Evolutionary conservation across 2,113 vertebrate genomes (phyloP), one percentile per base, ranked within the genome.

Genomic region (Oxyura jamaicensis): DNA sequence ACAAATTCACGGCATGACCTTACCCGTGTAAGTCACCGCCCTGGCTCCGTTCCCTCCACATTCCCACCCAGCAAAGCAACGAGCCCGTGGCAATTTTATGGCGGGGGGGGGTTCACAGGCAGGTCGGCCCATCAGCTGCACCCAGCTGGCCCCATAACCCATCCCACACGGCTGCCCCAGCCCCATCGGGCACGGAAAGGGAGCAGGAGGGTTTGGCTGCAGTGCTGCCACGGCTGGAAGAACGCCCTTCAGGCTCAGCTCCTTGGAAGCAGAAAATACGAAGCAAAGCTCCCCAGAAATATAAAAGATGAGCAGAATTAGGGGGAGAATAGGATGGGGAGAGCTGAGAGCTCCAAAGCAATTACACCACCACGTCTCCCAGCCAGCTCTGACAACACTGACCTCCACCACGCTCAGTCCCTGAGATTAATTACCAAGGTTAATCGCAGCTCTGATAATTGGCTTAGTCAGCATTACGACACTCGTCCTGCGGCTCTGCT

Each of bases 111-210:
- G 8, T 53, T 52, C 23, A 53, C 68, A 83, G 86, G 62, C 0
- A 4, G 67, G 22, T 8, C 1, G 11, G 8, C 35, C 46, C 21
- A 0, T 31, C 11, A 1, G 62, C 84, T 72, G 83, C 1, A 0
- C 7, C 0, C 86, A 93, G 83, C 83, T 85, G 88, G 58, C 13
- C 58, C 68, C 1, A 1, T 4, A 7, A 8, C 17, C 52, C 21
- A 2, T 8, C 76, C 31, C 76, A 4, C 5, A 3, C 1, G 4
- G 28, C 53, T 5, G 1, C 26, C 59, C 11, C 46, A 15, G 29
- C 13, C 55, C 56, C 2, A 0, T 0, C 0, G 4, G 63, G 8
- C 39, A 28, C 0, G 7, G 63, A 5, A 12, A 36, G 28, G 68
- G n/a, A 36, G 35, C 17, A 6, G 33, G 56, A 22, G 39, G 46